A percentile compares a stretch with the other conserved stretches of the same genome.
Conservation (phyloP, 2,797 vertebrate species). For the Anguilla megastoma region DNA sequence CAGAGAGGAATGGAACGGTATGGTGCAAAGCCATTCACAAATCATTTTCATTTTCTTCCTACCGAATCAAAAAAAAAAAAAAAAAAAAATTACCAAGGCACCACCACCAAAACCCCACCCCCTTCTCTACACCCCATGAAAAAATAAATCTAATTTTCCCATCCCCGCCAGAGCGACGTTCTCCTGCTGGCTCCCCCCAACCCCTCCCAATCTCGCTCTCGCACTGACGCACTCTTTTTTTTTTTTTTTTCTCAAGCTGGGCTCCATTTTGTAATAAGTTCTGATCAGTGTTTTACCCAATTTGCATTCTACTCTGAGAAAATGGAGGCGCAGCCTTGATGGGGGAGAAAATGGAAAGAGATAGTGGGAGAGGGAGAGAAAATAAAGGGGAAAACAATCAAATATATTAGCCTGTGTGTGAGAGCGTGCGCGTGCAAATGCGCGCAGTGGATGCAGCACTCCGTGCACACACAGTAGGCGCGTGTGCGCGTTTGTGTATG, state of each 20-base stretch:
- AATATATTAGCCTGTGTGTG: slow-evolving; percentile 49
- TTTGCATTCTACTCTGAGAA: slow-evolving; percentile 75
- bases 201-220: slow-evolving; percentile 61
- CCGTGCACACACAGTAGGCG: slow-evolving; percentile 2
- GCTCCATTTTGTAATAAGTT: slow-evolving; percentile 86
- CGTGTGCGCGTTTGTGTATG: neutral
- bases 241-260: slow-evolving; percentile 70
- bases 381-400: slow-evolving; percentile 61
- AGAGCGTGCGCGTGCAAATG: neutral
- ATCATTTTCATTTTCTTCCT: slow-evolving; percentile 68
- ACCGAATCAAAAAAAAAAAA: slow-evolving; percentile 54
- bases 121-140: slow-evolving; percentile 64
- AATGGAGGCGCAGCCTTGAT: slow-evolving; percentile 75
- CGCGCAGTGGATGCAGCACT: neutral
- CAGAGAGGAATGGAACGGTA: slow-evolving; percentile 51
- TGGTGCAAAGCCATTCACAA: slow-evolving; percentile 61
- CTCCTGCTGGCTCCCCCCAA: slow-evolving; percentile 63
- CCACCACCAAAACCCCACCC: slow-evolving; percentile 63
- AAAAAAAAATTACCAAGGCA: slow-evolving; percentile 57
- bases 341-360: slow-evolving; percentile 55
- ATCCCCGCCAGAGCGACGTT: slow-evolving; percentile 66
- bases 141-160: slow-evolving; percentile 78
- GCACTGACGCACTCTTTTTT: slow-evolving; percentile 70
- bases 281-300: slow-evolving; percentile 75
- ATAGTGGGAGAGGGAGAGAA: slow-evolving; percentile 44